Evolutionary conservation across 2,888 invertebrate species (phyloP), one percentile per base, ranked within the genome.

Genomic region (Morpho achilles): DNA sequence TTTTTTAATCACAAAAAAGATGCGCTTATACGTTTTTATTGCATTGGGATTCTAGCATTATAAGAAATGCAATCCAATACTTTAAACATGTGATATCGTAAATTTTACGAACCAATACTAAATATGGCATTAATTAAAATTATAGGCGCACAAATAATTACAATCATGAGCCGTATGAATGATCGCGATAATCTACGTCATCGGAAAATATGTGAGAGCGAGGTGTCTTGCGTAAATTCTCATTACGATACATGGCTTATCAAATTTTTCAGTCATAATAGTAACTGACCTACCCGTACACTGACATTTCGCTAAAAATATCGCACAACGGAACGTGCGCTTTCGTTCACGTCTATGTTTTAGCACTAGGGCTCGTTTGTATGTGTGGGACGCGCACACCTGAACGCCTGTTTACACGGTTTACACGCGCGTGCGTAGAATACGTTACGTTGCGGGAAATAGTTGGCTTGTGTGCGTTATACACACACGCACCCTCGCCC

Each of bases 221-320:
- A 62, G 53, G 54, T 61, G 59, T 58, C 53, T 64, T 61, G 61
- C 58, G 66, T 67, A 67, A 67, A 61, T 62, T 60, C 50, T 64
- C 58, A 60, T 66, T 64, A 64, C 60, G 63, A 66, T 61, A 63
- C 44, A 52, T 50, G 51, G 53, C 61, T 69, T 69, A 67, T 69
- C 64, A 67, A 64, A 61, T 70, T 68, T 68, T 68, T 67, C 77
- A 81, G 82, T 82, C 82, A 81, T 80, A 84, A 80, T 76, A 81
- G 78, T 83, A 80, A 84, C 87, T 87, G 87, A 88, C 87, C 87
- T 87, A 88, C 80, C 79, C 82, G 76, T 80, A 85, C 80, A 74
- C 73, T 73, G 69, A 75, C 75, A 79, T 77, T 80, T 82, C 64
- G 79, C 84, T 87, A 86, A 87, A 87, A 86, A 87, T 88, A 87